These are phyloP conservation scores for Oncorhynchus keta DNA, from an alignment of 2,113 vertebrate species.

Conservation along the genomic window DNA sequence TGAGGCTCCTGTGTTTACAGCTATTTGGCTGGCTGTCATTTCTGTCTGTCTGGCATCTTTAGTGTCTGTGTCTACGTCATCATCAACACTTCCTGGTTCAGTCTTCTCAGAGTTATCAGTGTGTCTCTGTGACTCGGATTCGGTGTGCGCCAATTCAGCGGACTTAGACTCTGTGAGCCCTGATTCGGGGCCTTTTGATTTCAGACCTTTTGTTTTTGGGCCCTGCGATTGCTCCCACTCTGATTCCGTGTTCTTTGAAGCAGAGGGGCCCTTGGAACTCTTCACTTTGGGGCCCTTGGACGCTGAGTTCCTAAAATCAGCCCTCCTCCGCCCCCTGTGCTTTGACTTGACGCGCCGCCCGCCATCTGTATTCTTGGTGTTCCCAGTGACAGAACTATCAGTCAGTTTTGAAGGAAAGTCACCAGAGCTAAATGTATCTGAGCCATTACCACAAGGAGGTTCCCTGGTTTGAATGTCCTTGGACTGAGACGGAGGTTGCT, in stretches of 20 bases:
- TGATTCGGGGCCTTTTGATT: background rate
- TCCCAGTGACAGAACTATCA: background rate
- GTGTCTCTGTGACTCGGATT: no score
- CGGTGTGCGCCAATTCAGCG: no score
- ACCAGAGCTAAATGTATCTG: background rate
- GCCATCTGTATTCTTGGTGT: background rate
- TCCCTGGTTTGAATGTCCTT: background rate
- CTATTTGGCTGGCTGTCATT: no score
- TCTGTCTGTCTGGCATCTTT: no score
- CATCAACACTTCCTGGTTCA: no score
- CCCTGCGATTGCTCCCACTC: background rate
- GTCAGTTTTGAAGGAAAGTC: no score
- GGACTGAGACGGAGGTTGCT: background rate
- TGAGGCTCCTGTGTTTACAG: no score
- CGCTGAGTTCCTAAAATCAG: background rate
- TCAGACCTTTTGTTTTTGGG: background rate
- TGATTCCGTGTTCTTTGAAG: background rate
- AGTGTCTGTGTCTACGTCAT: no score
- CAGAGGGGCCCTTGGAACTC: no score
- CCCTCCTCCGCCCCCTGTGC: background rate
- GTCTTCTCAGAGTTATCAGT: no score
- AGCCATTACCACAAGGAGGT: background rate
- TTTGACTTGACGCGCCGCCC: background rate
- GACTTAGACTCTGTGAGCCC: background rate
- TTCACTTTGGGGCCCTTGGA: background rate